Evolutionary conservation across 2,797 vertebrate genomes (phyloP).

Genomic region (Merluccius polli): DNA sequence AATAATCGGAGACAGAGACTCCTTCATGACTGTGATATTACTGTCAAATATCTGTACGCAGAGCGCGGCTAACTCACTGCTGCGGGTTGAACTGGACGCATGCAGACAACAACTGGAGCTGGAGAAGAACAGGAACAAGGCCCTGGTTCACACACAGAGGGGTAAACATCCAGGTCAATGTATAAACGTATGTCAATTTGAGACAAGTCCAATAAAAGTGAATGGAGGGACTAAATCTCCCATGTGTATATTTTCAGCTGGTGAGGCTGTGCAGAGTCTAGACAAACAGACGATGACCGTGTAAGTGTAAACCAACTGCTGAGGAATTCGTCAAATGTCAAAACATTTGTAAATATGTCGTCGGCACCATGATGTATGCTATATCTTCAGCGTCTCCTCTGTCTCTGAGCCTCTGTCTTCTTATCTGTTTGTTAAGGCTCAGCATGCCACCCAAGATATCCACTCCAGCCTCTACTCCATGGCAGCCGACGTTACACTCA

Average conservation of each 20-base stretch:
- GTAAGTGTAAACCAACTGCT: constrained; percentile 48
- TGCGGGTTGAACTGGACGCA: constrained; percentile 48
- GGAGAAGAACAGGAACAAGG: constrained; percentile 49
- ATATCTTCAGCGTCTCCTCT: not conserved
- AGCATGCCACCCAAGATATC: constrained; percentile 35
- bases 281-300: constrained; percentile 46
- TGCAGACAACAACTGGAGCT: constrained; percentile 59
- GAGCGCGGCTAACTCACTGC: constrained; percentile 41
- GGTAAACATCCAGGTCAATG: constrained; percentile 29
- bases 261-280: constrained; percentile 24
- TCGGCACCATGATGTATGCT: not conserved
- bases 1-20: not conserved
- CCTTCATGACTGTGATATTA: not conserved
- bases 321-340: constrained; percentile 36
- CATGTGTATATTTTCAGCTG: constrained; percentile 41
- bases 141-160: constrained; percentile 35
- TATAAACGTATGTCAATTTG: not conserved
- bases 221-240: constrained; percentile 24
- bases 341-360: not conserved
- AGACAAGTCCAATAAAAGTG: constrained; percentile 38
- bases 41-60: constrained; percentile 25
- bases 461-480: constrained; percentile 34
- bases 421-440: constrained; percentile 28
- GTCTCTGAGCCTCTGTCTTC: constrained; percentile 5
- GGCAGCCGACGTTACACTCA: constrained; percentile 21